Conservation (phyloP, 2,797 vertebrate species). For the Peromyscus attwateri region DNA sequence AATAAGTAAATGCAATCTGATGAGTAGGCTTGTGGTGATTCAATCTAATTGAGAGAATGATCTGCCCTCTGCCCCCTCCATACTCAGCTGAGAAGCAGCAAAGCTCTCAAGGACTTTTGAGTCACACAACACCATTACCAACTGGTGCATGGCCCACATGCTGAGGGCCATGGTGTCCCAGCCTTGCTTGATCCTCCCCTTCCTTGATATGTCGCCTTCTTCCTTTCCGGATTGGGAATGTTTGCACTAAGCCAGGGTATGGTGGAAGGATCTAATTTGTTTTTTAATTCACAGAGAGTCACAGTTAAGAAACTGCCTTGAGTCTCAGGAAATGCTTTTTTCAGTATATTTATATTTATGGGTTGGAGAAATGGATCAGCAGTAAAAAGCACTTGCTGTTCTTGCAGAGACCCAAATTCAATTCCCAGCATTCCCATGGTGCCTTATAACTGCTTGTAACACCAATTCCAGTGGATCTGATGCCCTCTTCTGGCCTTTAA, state of each 20-base stretch:
- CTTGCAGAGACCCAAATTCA: neutral
- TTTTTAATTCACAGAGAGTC: neutral
- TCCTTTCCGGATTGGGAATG: neutral
- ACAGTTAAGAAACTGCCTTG: neutral
- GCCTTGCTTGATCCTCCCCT: neutral
- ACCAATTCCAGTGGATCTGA: neutral
- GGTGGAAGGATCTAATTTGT: neutral
- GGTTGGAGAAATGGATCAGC: neutral
- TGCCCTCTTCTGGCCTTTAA: neutral
- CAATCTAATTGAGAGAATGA: constrained; percentile 38
- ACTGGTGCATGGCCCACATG: neutral
- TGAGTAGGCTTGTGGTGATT: neutral
- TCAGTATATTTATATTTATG: neutral
- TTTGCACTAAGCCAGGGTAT: neutral
- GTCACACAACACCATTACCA: neutral
- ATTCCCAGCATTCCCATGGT: neutral
- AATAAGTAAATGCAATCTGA: constrained; percentile 3
- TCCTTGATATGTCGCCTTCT: neutral
- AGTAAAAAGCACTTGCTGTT: neutral
- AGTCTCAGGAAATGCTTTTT: neutral
- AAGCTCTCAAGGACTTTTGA: constrained; percentile 3
- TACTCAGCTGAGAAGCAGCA: neutral
- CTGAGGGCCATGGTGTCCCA: neutral
- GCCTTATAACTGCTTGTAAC: neutral
- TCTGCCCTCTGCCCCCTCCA: neutral